These are phyloP conservation scores for Petromus typicus DNA, from an alignment of 2,113 vertebrate genomes.

Conservation along the genomic window DNA sequence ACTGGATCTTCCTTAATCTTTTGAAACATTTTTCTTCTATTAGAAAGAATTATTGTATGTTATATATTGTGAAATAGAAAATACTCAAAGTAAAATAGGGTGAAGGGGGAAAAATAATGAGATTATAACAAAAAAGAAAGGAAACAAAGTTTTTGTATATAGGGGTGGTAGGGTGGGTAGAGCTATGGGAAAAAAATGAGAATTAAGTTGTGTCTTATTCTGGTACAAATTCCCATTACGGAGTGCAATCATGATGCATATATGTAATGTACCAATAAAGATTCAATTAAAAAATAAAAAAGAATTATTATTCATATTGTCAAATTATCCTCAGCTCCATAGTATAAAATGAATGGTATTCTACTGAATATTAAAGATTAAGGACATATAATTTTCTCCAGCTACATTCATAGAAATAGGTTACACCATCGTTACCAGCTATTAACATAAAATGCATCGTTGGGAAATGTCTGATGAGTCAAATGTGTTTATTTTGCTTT, in stretches of 20 bases:
- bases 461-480: background rate
- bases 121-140: too few relatives aligned
- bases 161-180: too few relatives aligned
- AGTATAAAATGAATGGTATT: background rate
- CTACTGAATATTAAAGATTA: background rate
- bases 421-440: background rate
- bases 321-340: background rate
- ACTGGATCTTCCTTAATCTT: background rate
- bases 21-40: background rate
- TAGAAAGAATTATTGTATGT: background rate
- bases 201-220: too few relatives aligned
- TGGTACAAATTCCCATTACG: too few relatives aligned
- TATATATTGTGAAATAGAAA: too few relatives aligned
- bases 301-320: background rate
- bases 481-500: background rate
- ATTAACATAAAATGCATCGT: background rate
- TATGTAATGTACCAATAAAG: too few relatives aligned
- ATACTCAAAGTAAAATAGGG: too few relatives aligned
- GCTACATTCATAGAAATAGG: background rate
- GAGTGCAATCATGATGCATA: too few relatives aligned
- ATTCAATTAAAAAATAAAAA: too few relatives aligned
- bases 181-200: too few relatives aligned
- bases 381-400: rapidly evolving
- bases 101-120: too few relatives aligned
- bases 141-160: too few relatives aligned